Evolutionary conservation across 2,113 vertebrate genomes (phyloP), one percentile per base, ranked within the genome.

Genomic region (Gallinago jamesoni): DNA sequence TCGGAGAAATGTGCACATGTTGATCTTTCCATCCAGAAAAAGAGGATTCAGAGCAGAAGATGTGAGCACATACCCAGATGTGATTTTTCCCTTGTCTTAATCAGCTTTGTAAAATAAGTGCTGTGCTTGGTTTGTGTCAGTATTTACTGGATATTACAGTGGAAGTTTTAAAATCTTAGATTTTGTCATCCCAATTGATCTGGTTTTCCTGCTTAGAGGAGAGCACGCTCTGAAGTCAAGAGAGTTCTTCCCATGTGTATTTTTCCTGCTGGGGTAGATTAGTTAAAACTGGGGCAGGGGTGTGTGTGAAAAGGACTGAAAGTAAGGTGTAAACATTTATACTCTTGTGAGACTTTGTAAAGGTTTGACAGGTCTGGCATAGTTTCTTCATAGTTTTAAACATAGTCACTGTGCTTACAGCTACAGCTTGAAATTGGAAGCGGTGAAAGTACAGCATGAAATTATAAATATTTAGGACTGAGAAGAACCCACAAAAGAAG

Each of bases 391-490:
- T 84, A 82, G 53, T 82, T 95, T 84, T 85, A 75, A 83, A 30
- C 12, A 3, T 69, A 66, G 45, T 93, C 87, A 84, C 50, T 79
- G 19, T 72, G 22, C 62, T 87, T 89, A 48, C 39, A 82, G 30
- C 27, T 64, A 41, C 57, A 69, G 39, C 27, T 67, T 82, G 70
- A 68, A 89, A 79, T 20, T 52, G 28, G 52, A 94, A 60, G n/a
- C 84, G 80, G 48, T 89, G 69, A 96, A 94, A 95, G 37, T 4
- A 2, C 25, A 78, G 33, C n/a, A 45, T 72, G 35, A 87, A 93
- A 68, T 87, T 52, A 41, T 66, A 97, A 96, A 93, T 92, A 92
- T 85, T 95, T 93, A 69, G 70, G 22, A 57, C 84, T 75, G 30
- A 87, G 74, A 45, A 78, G 81, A 95, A 53, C 66, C 33, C 74